phyloP scores from a whole-genome alignment of 2,797 vertebrate genomes.

The Oophaga sylvatica region DNA sequence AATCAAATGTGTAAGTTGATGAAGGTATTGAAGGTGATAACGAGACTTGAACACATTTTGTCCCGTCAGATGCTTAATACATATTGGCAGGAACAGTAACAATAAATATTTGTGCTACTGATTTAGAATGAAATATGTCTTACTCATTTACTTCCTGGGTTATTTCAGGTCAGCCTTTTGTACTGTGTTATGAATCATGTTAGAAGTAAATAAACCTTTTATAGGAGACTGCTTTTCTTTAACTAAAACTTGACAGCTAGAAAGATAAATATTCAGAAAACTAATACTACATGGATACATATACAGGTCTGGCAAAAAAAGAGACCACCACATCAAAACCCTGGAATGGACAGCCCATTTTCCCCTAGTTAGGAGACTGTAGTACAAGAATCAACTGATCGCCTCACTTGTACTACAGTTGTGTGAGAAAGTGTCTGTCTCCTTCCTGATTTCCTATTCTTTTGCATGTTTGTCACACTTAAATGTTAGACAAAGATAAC shows the following conservation, averaged over 20 bases:
- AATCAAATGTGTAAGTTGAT: not conserved
- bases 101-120: slow-evolving; percentile 1
- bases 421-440: too few species aligned
- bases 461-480: too few species aligned
- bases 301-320: too few species aligned
- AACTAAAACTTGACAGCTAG: not conserved
- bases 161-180: slow-evolving; percentile 11
- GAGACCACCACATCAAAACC: too few species aligned
- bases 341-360: too few species aligned
- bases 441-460: too few species aligned
- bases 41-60: too few species aligned
- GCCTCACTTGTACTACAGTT: too few species aligned
- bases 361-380: too few species aligned
- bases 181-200: not conserved
- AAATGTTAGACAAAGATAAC: too few species aligned
- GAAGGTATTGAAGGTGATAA: not conserved
- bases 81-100: not conserved
- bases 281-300: not conserved
- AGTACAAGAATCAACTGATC: too few species aligned
- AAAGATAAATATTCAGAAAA: not conserved
- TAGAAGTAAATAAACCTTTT: slow-evolving; percentile 26
- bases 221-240: not conserved
- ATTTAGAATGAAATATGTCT: not conserved
- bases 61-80: not conserved
- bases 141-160: slow-evolving; percentile 9